A percentile compares a stretch with the other conserved stretches of the same genome.
phyloP scores from a whole-genome alignment of 1,140 invertebrate genomes.

The Acromyrmex heyeri region DNA sequence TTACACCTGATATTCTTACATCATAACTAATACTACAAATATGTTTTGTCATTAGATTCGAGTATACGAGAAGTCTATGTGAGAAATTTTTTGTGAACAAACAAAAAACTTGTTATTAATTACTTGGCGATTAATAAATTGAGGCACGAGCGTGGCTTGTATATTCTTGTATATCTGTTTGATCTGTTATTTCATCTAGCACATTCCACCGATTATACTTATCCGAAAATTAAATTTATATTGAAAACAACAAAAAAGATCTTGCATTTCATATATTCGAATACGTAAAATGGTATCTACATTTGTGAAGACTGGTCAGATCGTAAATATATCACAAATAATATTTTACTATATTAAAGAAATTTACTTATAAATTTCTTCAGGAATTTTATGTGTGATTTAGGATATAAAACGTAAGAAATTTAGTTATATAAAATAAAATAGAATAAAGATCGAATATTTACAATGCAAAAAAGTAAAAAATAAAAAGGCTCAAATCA shows the following conservation, averaged over 20 bases:
- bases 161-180: conserved; percentile 31
- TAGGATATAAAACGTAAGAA: neutral
- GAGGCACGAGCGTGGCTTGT: conserved; percentile 74
- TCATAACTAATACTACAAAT: neutral
- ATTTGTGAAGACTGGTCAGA: neutral
- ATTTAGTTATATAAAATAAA: neutral
- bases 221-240: conserved; percentile 21
- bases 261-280: neutral
- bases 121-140: conserved; percentile 68
- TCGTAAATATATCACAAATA: conserved; percentile 8
- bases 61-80: conserved; percentile 3
- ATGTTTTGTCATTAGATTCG: conserved; percentile 17
- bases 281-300: neutral
- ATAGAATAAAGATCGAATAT: too few species aligned
- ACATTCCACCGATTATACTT: neutral
- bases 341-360: neutral
- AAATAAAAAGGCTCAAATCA: too few species aligned
- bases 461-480: too few species aligned
- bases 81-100: conserved; percentile 30
- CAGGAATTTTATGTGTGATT: neutral
- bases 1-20: too few species aligned
- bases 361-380: conserved; percentile 14
- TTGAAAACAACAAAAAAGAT: neutral
- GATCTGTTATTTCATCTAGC: conserved; percentile 25
- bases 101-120: conserved; percentile 32